Evolutionary conservation across 1,140 invertebrate species (phyloP), one percentile per base, ranked within the genome.

Genomic region (Orussus abietinus): DNA sequence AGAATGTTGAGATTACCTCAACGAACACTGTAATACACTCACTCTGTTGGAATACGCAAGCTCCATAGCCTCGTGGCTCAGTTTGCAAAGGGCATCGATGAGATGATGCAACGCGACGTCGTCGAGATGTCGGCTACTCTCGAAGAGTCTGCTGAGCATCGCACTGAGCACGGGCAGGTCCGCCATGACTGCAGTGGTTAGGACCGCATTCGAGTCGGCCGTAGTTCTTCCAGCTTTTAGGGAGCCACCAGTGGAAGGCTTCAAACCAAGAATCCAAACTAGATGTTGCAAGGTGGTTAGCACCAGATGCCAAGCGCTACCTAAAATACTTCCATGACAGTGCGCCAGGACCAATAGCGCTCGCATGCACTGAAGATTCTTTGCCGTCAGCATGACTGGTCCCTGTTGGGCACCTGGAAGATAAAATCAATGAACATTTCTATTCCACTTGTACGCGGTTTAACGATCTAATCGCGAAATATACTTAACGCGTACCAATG

Each of bases 361-460:
- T 49, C 92, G 79, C 85, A 98, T 96, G 26, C 93, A 96, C 55
- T 97, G 91, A 13, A 99, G 78, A 79, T 99, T 98, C 61, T 98
- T 96, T 0, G 93, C 89, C 4, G 95, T 98, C 55, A 99, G 77
- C 91, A 98, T 95, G 20, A 98, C 95, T n/a, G 90, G 90, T n/a
- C 88, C 89, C 71, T 92, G 89, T 62, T 90, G 87, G 13, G 86
- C 83, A 25, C 82, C 80, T 66, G 61, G 49, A 39, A 33, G 46
- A 5, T 5, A 38, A 17, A 12, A 14, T 42, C 13, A 12, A 10
- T 42, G 13, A 21, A 6, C 10, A 9, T 21, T 9, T 37, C 6
- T 37, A 21, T 20, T 19, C 5, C 5, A 7, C 9, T 35, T 35
- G 7, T n/a, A n/a, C n/a, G n/a, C n/a, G n/a, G n/a, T n/a, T n/a